These are phyloP conservation scores for Kuschelorhynchus macadamiae DNA, from an alignment of 2,888 invertebrate genomes.

Conservation along the genomic window DNA sequence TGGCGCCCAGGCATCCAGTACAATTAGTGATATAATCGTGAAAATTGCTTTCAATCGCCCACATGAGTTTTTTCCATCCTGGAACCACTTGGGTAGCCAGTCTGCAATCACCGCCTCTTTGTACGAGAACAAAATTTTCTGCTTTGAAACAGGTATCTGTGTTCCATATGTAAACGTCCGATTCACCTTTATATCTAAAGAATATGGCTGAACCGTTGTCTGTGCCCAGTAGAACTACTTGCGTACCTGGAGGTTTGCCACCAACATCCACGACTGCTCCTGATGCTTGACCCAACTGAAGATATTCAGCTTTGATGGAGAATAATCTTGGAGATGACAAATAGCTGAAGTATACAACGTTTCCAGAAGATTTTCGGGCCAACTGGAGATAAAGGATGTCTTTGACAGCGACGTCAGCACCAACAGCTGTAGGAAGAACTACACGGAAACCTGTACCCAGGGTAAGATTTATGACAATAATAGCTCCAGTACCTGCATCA, in stretches of 20 bases:
- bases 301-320: conserved; percentile 75
- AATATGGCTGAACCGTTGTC: conserved; percentile 74
- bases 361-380: conserved; percentile 73
- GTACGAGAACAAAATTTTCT: conserved; percentile 72
- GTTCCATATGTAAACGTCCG: conserved; percentile 75
- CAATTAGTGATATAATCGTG: conserved; percentile 75
- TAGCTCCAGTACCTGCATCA: conserved; percentile 78
- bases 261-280: conserved; percentile 72
- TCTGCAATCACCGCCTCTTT: conserved; percentile 73
- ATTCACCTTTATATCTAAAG: conserved; percentile 74
- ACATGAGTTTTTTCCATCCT: conserved; percentile 73
- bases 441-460: conserved; percentile 76
- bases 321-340: conserved; percentile 75
- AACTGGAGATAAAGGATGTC: conserved; percentile 79
- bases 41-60: conserved; percentile 76
- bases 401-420: conserved; percentile 68
- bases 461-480: conserved; percentile 78
- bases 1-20: conserved; percentile 74
- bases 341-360: conserved; percentile 76
- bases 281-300: conserved; percentile 73
- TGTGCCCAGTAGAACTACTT: conserved; percentile 75
- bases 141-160: conserved; percentile 68
- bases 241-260: conserved; percentile 69
- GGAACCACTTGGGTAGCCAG: conserved; percentile 74
- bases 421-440: conserved; percentile 73